Conservation (phyloP, 2,888 invertebrate species). For the Drosophila anomelani region DNA sequence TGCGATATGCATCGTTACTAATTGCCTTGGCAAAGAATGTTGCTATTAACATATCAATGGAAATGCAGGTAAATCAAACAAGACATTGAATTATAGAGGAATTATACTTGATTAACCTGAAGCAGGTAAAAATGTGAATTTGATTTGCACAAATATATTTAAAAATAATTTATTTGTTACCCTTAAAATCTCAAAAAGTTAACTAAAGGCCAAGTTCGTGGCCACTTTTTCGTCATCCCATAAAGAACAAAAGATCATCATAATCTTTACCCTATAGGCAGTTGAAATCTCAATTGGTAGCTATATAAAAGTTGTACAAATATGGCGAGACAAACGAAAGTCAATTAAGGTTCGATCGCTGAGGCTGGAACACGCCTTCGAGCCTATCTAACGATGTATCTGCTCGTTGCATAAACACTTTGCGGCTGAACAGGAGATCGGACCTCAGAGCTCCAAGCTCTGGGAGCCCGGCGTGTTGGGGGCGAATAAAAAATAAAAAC, state of each 20-base stretch:
- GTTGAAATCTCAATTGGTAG: slow-evolving; percentile 22
- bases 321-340: slow-evolving; percentile 53
- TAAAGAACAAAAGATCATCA: slow-evolving; percentile 7
- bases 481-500: slow-evolving; percentile 56
- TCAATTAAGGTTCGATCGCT: slow-evolving; percentile 68
- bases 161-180: no score
- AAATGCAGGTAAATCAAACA: slow-evolving; percentile 1
- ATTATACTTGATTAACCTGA: neutral
- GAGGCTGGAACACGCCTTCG: slow-evolving; percentile 42
- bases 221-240: neutral
- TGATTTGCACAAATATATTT: neutral
- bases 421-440: slow-evolving; percentile 3
- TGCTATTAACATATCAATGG: slow-evolving; percentile 40
- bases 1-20: slow-evolving; percentile 39
- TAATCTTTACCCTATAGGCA: neutral
- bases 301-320: slow-evolving; percentile 13
- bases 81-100: slow-evolving; percentile 20
- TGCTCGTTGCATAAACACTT: slow-evolving; percentile 43
- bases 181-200: no score
- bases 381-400: slow-evolving; percentile 33
- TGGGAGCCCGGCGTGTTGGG: slow-evolving; percentile 1
- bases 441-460: neutral
- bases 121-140: neutral
- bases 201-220: no score
- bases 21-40: slow-evolving; percentile 37